These are phyloP conservation scores for Lasioglossum albipes DNA, from an alignment of 1,140 invertebrate species.

Conservation along the genomic window DNA sequence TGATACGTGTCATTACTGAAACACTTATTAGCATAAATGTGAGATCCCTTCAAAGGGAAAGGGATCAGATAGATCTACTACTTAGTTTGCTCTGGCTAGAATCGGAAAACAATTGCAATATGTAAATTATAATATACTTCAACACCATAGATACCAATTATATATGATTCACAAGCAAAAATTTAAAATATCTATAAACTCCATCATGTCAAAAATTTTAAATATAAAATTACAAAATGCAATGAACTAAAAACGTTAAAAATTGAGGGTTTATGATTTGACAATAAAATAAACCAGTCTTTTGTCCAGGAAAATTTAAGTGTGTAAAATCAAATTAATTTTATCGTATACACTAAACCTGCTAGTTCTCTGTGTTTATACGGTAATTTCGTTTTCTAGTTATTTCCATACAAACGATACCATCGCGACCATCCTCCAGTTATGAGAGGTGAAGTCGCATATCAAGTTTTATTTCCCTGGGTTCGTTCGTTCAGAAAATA, in stretches of 20 bases:
- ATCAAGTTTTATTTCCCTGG: slow-evolving; percentile 27
- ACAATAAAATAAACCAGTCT: too few species aligned
- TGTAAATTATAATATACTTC: too few species aligned
- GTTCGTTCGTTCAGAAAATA: slow-evolving; percentile 20
- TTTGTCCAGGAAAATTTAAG: too few species aligned
- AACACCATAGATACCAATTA: too few species aligned
- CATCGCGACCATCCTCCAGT: neutral
- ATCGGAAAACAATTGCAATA: too few species aligned
- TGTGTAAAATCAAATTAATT: too few species aligned
- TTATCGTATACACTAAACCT: neutral
- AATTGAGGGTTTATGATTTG: too few species aligned
- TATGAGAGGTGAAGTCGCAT: neutral
- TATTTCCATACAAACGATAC: neutral
- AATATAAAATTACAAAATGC: too few species aligned
- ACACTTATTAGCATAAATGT: neutral
- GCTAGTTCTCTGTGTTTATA: neutral
- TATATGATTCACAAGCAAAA: too few species aligned
- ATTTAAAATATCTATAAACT: too few species aligned
- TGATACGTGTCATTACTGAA: neutral
- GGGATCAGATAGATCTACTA: neutral
- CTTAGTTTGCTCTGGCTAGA: neutral
- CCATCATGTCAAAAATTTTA: too few species aligned
- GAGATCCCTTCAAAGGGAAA: neutral
- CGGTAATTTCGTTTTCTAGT: neutral
- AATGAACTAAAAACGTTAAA: too few species aligned